These are phyloP conservation scores for Sarcophaga caerulescens DNA, from an alignment of 2,888 invertebrate species.

Conservation along the genomic window DNA sequence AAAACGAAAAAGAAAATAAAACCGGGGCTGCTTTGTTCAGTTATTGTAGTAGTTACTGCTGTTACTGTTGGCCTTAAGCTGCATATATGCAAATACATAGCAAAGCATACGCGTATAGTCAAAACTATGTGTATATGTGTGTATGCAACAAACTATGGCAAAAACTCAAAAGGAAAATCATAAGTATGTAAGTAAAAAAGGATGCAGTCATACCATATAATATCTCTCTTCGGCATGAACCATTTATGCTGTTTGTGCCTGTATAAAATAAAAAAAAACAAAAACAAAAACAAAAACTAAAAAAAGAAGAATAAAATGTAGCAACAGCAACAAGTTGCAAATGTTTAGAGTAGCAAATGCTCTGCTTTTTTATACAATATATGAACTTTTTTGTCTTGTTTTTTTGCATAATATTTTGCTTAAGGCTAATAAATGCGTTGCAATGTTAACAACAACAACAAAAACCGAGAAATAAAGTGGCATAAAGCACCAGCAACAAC, in stretches of 20 bases:
- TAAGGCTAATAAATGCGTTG: slow-evolving; percentile 68
- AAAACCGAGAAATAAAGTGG: not conserved
- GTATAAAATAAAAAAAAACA: slow-evolving; percentile 38
- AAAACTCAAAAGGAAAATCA: slow-evolving; percentile 22
- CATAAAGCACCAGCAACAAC: slow-evolving; percentile 18
- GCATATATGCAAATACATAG: slow-evolving; percentile 66
- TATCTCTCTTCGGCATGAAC: slow-evolving; percentile 35
- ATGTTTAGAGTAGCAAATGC: slow-evolving; percentile 66
- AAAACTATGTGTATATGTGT: slow-evolving; percentile 15
- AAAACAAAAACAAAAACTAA: slow-evolving; percentile 17
- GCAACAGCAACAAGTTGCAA: slow-evolving; percentile 67
- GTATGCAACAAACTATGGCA: not conserved
- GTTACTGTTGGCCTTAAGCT: slow-evolving; percentile 63
- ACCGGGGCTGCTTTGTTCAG: slow-evolving; percentile 34
- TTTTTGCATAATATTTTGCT: slow-evolving; percentile 70
- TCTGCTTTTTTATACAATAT: slow-evolving; percentile 25
- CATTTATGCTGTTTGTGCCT: slow-evolving; percentile 37
- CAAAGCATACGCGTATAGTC: not conserved
- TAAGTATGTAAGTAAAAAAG: slow-evolving; percentile 16
- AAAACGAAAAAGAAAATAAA: slow-evolving; percentile 3
- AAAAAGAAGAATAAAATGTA: slow-evolving; percentile 11
- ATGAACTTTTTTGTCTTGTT: not conserved
- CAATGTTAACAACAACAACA: slow-evolving; percentile 49
- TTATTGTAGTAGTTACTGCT: slow-evolving; percentile 58
- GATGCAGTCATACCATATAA: slow-evolving; percentile 49